Conservation (phyloP, 2,888 invertebrate species). For the Netelia melanura region DNA sequence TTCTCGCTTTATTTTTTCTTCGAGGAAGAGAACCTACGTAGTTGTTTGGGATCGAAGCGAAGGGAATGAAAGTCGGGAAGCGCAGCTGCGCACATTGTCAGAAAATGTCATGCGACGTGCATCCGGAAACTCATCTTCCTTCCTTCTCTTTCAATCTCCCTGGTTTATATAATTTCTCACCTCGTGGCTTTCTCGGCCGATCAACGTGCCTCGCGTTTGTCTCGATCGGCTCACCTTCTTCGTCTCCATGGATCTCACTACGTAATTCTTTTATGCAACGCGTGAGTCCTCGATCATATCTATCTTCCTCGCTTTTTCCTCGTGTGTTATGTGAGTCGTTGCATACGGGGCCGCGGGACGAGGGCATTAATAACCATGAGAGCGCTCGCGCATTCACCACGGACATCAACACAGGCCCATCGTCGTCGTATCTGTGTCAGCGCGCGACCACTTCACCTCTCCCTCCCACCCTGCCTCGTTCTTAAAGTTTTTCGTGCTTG, state of each 20-base stretch:
- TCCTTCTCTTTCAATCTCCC: slow-evolving; percentile 19
- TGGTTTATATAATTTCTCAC: slow-evolving; percentile 34
- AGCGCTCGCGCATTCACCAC: slow-evolving; percentile 54
- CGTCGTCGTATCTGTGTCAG: slow-evolving; percentile 69
- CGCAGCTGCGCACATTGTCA: slow-evolving; percentile 50
- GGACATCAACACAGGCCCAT: slow-evolving; percentile 56
- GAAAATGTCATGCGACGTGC: slow-evolving; percentile 51
- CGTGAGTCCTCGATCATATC: slow-evolving; percentile 79
- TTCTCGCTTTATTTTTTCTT: not conserved
- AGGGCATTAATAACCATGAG: slow-evolving; percentile 70
- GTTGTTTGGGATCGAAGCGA: not conserved
- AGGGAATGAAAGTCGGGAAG: slow-evolving; percentile 22
- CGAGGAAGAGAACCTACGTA: not conserved
- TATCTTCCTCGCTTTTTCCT: slow-evolving; percentile 54
- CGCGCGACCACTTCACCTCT: slow-evolving; percentile 51
- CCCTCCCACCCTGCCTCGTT: slow-evolving; percentile 8
- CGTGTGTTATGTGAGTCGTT: not conserved
- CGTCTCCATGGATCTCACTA: slow-evolving; percentile 13
- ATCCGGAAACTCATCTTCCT: slow-evolving; percentile 55
- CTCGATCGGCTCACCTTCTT: slow-evolving; percentile 26
- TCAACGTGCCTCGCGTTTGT: slow-evolving; percentile 31
- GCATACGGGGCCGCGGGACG: slow-evolving; percentile 6
- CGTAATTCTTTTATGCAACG: slow-evolving; percentile 78
- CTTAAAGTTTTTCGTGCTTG: slow-evolving; percentile 56
- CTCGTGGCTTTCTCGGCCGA: slow-evolving; percentile 38